A percentile compares a stretch with the other conserved stretches of the same genome.
These are phyloP conservation scores for Amphiprion percula DNA, from an alignment of 2,113 vertebrate genomes.

Conservation along the genomic window DNA sequence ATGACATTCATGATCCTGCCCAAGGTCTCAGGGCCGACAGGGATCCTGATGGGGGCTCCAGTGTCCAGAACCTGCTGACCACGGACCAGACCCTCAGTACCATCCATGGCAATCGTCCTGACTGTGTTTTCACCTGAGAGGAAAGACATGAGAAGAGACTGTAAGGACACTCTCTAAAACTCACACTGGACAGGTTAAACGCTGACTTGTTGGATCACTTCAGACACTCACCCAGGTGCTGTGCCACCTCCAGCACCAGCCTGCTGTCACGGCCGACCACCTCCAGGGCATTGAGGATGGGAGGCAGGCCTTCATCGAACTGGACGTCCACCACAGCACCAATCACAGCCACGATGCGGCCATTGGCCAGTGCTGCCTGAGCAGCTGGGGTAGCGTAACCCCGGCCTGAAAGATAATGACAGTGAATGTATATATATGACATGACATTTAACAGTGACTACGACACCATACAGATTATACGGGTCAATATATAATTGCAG, in stretches of 20 bases:
- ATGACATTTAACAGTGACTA: no score
- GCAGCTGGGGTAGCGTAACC: no score
- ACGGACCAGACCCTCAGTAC: constrained; percentile 96
- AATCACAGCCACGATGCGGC: constrained; percentile 96
- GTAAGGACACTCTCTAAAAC: not conserved
- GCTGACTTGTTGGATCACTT: no score
- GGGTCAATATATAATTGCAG: no score
- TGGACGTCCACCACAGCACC: constrained; percentile 98
- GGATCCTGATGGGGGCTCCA: constrained; percentile 95
- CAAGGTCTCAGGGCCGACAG: constrained; percentile 95
- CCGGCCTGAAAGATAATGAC: no score
- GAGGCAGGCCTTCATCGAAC: constrained; percentile 97
- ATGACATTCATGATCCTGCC: constrained; percentile 99
- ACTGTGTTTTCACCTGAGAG: constrained; percentile 93
- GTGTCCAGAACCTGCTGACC: constrained; percentile 97
- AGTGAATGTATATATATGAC: no score
- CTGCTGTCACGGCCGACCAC: constrained; percentile 91
- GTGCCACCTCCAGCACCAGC: constrained; percentile 97
- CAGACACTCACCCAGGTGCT: constrained; percentile 91
- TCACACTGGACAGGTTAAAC: no score
- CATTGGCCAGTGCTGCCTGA: constrained; percentile 59
- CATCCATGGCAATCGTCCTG: constrained; percentile 98
- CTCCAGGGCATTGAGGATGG: constrained; percentile 96
- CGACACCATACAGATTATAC: no score
- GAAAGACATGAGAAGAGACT: not conserved